A percentile compares a stretch with the other conserved stretches of the same genome.
These are phyloP conservation scores for Aphidius ervi DNA, from an alignment of 1,140 invertebrate species.

Conservation along the genomic window DNA sequence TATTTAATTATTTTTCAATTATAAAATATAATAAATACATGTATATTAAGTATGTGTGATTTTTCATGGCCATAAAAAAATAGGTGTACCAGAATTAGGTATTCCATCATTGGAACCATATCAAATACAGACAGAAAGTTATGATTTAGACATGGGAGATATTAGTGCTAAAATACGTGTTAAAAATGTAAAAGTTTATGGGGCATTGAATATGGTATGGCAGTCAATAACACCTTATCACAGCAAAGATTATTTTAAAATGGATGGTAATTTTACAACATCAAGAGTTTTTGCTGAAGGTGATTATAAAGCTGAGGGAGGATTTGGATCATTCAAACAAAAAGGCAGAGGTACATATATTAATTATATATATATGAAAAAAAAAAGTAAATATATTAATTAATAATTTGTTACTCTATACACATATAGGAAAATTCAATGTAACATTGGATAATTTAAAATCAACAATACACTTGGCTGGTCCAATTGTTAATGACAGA, in stretches of 20 bases:
- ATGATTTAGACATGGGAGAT: conserved; percentile 52
- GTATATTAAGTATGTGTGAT: too few relatives aligned
- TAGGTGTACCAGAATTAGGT: conserved; percentile 52
- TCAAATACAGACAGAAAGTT: conserved; percentile 44
- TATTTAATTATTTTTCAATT: too few relatives aligned
- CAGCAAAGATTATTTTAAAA: conserved; percentile 49
- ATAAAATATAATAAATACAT: too few relatives aligned
- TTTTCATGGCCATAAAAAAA: too few relatives aligned
- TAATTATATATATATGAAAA: too few relatives aligned
- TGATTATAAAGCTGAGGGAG: conserved; percentile 52
- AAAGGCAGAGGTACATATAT: conserved; percentile 53
- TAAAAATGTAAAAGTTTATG: conserved; percentile 50
- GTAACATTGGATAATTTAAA: conserved; percentile 40
- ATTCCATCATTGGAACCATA: conserved; percentile 54
- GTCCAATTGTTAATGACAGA: conserved; percentile 39
- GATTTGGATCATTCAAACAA: conserved; percentile 50
- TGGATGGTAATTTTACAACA: conserved; percentile 55
- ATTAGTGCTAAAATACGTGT: conserved; percentile 47
- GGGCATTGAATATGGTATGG: conserved; percentile 49
- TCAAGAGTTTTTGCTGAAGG: conserved; percentile 51
- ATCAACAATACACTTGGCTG: conserved; percentile 35
- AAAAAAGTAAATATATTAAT: neutral
- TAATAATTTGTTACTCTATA: neutral
- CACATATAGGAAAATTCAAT: conserved; percentile 45
- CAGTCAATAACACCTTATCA: conserved; percentile 54